phyloP scores from a whole-genome alignment of 1,140 invertebrate species.

The Sminthurides bifidus region DNA sequence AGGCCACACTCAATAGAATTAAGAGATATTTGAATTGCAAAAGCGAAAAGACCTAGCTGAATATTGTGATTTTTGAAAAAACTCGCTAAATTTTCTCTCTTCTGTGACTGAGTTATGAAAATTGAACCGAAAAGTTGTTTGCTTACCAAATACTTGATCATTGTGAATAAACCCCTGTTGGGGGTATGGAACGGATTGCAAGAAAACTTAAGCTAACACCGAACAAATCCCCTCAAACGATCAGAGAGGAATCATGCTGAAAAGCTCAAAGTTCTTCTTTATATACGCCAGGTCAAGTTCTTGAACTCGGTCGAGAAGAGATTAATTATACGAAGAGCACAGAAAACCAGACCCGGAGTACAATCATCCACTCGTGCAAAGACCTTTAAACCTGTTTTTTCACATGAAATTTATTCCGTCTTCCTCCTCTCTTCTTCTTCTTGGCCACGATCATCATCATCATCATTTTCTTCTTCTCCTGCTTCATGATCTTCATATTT shows the following conservation, averaged over 20 bases:
- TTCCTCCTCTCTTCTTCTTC: constrained; percentile 9
- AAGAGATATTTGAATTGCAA: too few relatives aligned
- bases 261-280: constrained; percentile 27
- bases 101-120: too few relatives aligned
- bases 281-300: constrained; percentile 31
- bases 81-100: too few relatives aligned
- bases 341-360: constrained; percentile 30
- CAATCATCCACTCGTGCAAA: constrained; percentile 28
- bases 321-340: constrained; percentile 29
- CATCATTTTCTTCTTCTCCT: too few relatives aligned
- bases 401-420: constrained; percentile 26
- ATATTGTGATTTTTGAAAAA: too few relatives aligned
- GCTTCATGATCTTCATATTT: too few relatives aligned
- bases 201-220: constrained; percentile 17
- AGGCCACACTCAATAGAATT: too few relatives aligned
- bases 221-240: constrained; percentile 29
- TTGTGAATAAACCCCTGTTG: constrained; percentile 19
- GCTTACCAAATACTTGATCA: constrained; percentile 31
- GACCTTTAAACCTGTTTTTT: constrained; percentile 30
- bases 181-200: constrained; percentile 16
- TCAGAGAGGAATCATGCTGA: constrained; percentile 30
- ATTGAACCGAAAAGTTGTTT: constrained; percentile 1
- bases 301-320: constrained; percentile 31
- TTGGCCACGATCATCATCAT: too few relatives aligned
- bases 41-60: too few relatives aligned